phyloP scores from a whole-genome alignment of 2,888 invertebrate species.

The Merodon equestris region DNA sequence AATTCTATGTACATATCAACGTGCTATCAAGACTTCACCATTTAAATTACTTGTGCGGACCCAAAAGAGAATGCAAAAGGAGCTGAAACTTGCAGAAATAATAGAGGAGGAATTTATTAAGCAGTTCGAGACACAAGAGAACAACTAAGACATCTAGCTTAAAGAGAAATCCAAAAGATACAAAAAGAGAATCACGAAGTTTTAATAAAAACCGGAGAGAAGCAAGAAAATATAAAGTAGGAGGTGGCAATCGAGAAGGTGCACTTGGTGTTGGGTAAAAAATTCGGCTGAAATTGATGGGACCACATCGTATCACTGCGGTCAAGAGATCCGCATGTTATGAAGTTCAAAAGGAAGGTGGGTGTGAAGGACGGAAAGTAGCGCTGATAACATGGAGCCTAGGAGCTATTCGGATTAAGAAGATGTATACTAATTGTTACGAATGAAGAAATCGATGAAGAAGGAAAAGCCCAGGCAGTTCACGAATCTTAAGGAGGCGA shows the following conservation, averaged over 20 bases:
- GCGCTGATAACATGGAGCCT: too few species aligned
- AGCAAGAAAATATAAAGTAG: constrained; percentile 48
- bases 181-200: constrained; percentile 59
- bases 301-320: too few species aligned
- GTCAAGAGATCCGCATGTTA: too few species aligned
- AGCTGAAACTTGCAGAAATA: constrained; percentile 21
- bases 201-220: constrained; percentile 51
- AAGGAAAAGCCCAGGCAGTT: too few species aligned
- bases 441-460: too few species aligned
- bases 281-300: constrained; percentile 72
- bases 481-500: too few species aligned
- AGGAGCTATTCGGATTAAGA: too few species aligned
- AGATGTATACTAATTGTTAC: too few species aligned
- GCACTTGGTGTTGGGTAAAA: too few species aligned
- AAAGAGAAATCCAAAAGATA: constrained; percentile 37
- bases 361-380: too few species aligned
- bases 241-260: too few species aligned
- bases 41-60: constrained; percentile 71
- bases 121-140: constrained; percentile 38
- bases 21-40: constrained; percentile 64
- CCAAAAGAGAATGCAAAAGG: constrained; percentile 27
- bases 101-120: constrained; percentile 42
- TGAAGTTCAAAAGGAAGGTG: too few species aligned
- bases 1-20: constrained; percentile 69
- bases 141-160: constrained; percentile 40